Evolutionary conservation across 2,113 vertebrate genomes (phyloP).

Genomic region (Ceyx margarethae): DNA sequence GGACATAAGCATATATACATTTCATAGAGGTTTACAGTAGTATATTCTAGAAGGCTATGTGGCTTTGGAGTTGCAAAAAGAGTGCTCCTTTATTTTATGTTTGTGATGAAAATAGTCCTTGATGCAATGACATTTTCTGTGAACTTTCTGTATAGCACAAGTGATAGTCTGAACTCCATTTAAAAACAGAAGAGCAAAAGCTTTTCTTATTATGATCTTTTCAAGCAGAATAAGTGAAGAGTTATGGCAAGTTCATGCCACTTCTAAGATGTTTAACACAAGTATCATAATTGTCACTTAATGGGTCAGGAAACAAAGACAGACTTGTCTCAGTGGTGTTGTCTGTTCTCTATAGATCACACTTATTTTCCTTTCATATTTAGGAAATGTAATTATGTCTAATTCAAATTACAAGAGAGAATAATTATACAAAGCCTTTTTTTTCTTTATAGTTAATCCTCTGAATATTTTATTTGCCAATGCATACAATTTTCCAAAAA

Average conservation of each 20-base stretch:
- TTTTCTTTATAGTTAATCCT: slow-evolving; percentile 45
- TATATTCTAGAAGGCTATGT: background rate
- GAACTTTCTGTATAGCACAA: slow-evolving; percentile 11
- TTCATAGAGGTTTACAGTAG: background rate
- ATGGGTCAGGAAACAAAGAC: slow-evolving; percentile 73
- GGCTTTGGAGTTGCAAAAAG: background rate
- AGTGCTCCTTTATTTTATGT: background rate
- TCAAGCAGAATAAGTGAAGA: slow-evolving; percentile 63
- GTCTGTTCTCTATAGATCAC: slow-evolving; percentile 67
- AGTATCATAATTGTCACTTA: slow-evolving; percentile 73
- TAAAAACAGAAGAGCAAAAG: slow-evolving; percentile 22
- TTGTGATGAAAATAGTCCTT: background rate
- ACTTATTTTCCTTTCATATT: slow-evolving; percentile 73
- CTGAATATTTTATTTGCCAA: slow-evolving; percentile 62
- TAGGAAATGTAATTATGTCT: slow-evolving; percentile 71
- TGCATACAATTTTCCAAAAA: slow-evolving; percentile 12
- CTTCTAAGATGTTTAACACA: slow-evolving; percentile 71
- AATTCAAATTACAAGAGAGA: slow-evolving; percentile 65
- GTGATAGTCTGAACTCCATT: background rate
- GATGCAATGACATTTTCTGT: background rate
- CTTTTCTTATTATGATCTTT: slow-evolving; percentile 38
- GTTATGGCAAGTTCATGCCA: slow-evolving; percentile 64
- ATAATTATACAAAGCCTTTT: slow-evolving; percentile 27
- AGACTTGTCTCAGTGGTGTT: slow-evolving; percentile 58
- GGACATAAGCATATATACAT: background rate